Base-by-base conservation (phyloP, 1,140 invertebrate genomes). In the Lepidurus packardi region DNA sequence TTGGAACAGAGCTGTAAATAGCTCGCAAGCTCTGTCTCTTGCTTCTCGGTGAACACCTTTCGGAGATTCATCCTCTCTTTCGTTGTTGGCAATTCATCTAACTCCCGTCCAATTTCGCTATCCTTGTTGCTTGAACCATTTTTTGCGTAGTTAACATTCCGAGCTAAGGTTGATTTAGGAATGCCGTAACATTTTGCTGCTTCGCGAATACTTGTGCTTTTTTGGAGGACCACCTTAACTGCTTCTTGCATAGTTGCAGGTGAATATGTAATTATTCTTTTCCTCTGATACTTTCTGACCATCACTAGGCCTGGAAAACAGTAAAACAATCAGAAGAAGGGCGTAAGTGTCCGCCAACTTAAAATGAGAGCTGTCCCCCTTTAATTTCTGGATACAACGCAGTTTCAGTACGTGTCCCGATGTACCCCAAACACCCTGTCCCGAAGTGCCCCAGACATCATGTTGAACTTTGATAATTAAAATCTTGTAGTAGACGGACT, bases 21-120 rank as follows among this genome's bases (percentile, higher is more conserved):
- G 0, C 47, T 76, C 43, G 75, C 75, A 6, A 76, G 25, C 47
- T 76, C 73, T 16, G 9, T 74, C 24, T 76, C 75, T n/a, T 43
- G 24, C 21, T 11, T 16, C 13, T 65, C 2, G 9, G 53, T 16
- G 53, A 65, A 65, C 16, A 65, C 53, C 53, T 16, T 65, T 65
- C 53, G 8, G 1, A n/a, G 21, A 65, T 2, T n/a, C 53, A 65
- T 65, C 53, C 45, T 47, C 16, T 5, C 45, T 47, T 47, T 2
- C 45, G 3, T 47, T 47, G 45, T 47, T n/a, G n/a, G n/a, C n/a
- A n/a, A n/a, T n/a, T n/a, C n/a, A n/a, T n/a, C n/a, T n/a, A n/a
- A n/a, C n/a, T n/a, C n/a, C n/a, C n/a, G n/a, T n/a, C n/a, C n/a
- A n/a, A n/a, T 47, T 47, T 47, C 16, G 9, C 45, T 11, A 16